phyloP scores from a whole-genome alignment of 2,113 vertebrate species.

The Tursiops truncatus region DNA sequence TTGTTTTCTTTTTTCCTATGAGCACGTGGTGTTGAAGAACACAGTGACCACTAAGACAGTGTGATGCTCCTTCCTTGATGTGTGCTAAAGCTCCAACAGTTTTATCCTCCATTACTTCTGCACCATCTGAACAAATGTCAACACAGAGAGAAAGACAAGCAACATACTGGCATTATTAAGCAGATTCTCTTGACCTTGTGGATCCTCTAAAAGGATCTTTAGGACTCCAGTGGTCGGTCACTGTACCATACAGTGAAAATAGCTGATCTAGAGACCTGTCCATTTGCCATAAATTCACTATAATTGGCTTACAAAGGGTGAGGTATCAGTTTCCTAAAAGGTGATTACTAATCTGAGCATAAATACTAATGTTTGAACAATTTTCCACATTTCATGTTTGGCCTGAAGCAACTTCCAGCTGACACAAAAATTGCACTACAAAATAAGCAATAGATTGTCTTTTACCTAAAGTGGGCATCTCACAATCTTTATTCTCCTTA shows the following conservation, averaged over 20 bases:
- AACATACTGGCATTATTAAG: background rate
- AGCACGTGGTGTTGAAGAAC: background rate
- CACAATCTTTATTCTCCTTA: constrained; percentile 84
- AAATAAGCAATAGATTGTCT: constrained; percentile 51
- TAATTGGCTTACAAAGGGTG: constrained; percentile 27
- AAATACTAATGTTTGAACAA: background rate
- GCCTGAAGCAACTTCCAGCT: constrained; percentile 34
- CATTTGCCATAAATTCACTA: background rate
- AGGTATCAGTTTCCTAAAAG: constrained; percentile 19
- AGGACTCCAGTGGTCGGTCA: background rate
- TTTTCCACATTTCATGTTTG: constrained; percentile 44
- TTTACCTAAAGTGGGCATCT: constrained; percentile 94
- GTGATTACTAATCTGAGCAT: background rate
- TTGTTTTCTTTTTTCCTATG: background rate
- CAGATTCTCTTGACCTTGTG: background rate
- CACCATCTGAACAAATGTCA: background rate
- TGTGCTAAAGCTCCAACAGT: background rate
- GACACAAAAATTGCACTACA: constrained; percentile 39
- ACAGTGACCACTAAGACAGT: background rate
- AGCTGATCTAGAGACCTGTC: background rate
- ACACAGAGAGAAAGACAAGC: background rate
- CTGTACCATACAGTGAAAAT: background rate
- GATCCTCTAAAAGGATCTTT: background rate
- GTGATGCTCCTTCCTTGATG: background rate
- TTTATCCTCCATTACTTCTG: background rate